Base-by-base conservation (phyloP, 2,797 vertebrate species). In the Oryzias sinensis region DNA sequence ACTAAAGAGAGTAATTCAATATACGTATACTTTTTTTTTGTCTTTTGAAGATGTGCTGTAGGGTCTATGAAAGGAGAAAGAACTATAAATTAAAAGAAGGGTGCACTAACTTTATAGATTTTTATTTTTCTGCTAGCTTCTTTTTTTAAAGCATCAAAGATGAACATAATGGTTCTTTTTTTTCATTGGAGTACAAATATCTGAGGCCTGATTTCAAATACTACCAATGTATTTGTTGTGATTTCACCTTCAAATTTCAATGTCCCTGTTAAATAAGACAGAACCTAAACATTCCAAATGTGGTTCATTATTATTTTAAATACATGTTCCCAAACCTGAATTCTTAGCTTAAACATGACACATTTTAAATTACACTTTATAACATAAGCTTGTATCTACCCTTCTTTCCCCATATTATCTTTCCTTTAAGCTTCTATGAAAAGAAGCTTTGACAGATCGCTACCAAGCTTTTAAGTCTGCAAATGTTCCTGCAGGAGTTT, bases 391-490 rank as follows among this genome's bases (percentile, higher is more conserved):
- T 33, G n/a, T 17, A 44, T 33, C 49, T 49, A 60, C 57, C 29
- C 18, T 62, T 47, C 62, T 53, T 56, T 47, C 68, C 56, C 41
- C 53, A 65, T 62, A 52, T 72, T 52, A 61, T 44, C 29, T 33
- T 33, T 33, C 29, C 2, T 33, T 33, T 33, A 33, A 33, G 29
- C 29, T 33, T 18, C 49, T 62, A 43, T 72, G 66, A 77, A 60
- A 60, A 53, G 72, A 83, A 52, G 59, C 56, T 63, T 59, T 17
- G 61, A 54, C 59, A 51, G 5, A 4, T 18, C n/a, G 1, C 33
- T 14, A 3, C 17, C 0, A 0, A 22, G 24, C 17, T 14, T 6
- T 14, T 14, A 13, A 17, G 41, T 48, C 33, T 50, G 40, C 41
- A 59, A 16, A 59, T 48, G 44, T 49, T 17, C 51, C 48, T 41